These are phyloP conservation scores for Lasioglossum pauxillum DNA, from an alignment of 2,888 invertebrate species.

Conservation along the genomic window DNA sequence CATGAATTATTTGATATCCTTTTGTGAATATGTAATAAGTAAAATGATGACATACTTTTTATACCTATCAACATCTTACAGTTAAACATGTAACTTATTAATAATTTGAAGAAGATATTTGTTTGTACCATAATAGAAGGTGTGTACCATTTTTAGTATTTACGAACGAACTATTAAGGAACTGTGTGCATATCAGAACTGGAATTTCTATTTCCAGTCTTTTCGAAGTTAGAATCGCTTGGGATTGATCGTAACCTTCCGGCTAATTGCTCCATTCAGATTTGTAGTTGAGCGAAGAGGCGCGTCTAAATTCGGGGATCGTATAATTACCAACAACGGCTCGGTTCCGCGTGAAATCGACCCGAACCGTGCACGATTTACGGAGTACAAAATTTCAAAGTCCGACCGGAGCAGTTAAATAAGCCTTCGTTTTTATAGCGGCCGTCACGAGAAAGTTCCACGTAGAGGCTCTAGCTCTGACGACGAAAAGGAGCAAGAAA, in stretches of 20 bases:
- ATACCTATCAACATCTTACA: too few relatives aligned
- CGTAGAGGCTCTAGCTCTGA: background rate
- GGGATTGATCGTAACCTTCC: background rate
- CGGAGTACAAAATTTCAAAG: background rate
- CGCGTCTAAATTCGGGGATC: background rate
- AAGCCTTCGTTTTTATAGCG: background rate
- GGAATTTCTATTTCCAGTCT: background rate
- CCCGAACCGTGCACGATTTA: background rate
- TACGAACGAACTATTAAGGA: background rate
- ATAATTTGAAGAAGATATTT: background rate
- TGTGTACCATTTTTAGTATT: too few relatives aligned
- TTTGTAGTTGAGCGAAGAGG: background rate
- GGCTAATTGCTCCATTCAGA: background rate
- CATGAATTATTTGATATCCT: background rate
- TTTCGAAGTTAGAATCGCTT: background rate
- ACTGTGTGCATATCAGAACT: background rate
- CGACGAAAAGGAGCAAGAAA: conserved; percentile 1
- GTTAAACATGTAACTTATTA: background rate
- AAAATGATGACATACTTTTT: background rate
- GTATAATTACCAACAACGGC: background rate
- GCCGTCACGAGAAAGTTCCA: conserved; percentile 4
- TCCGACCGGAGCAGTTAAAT: background rate
- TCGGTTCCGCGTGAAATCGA: background rate
- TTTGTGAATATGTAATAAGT: background rate
- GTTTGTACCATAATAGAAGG: background rate